Evolutionary conservation across 1,140 invertebrate genomes (phyloP), one percentile per base, ranked within the genome.

Genomic region (Danaus melanippus): DNA sequence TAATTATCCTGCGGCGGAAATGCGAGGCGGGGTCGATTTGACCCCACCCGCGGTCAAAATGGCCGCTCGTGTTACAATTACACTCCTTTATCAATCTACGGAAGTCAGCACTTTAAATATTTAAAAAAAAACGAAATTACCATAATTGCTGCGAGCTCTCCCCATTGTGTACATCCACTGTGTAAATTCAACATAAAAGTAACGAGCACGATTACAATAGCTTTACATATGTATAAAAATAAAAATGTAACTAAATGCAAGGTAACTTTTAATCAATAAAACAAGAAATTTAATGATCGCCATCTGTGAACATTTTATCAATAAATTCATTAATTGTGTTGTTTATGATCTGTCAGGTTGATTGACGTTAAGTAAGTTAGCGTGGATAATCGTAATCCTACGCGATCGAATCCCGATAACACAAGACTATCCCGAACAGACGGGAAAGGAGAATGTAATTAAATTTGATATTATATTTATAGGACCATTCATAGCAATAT

Each of bases 41-140:
- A 83, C 79, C 81, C 83, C 83, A 80, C 81, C 80, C 78, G 79
- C 69, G 57, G 62, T 72, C 76, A 86, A 86, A 79, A 86, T 86
- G 83, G 83, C 83, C 67, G 83, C 71, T 71, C 61, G 61, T 69
- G 68, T 74, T 74, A 80, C 76, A 79, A 85, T 85, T 74, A 78
- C 69, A 71, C 64, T 67, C 69, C 63, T 80, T 77, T 73, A 71
- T 70, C 64, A 74, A 69, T 51, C 56, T 52, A 60, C 65, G 73
- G 71, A 81, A 79, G 68, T 77, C 64, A 59, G 58, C 67, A 74
- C 70, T 76, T 74, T 72, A 66, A 58, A 68, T 67, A 71, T 64
- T 70, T 63, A 69, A 67, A 64, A n/a, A 21, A 21, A 50, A 62
- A 69, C 48, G 46, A 60, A 70, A 69, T 63, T 66, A 60, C 56